Percentiles rank a stretch among this genome's conserved stretches.
Evolutionary conservation across 2,797 vertebrate species (phyloP).

Genomic region (Trachops cirrhosus): DNA sequence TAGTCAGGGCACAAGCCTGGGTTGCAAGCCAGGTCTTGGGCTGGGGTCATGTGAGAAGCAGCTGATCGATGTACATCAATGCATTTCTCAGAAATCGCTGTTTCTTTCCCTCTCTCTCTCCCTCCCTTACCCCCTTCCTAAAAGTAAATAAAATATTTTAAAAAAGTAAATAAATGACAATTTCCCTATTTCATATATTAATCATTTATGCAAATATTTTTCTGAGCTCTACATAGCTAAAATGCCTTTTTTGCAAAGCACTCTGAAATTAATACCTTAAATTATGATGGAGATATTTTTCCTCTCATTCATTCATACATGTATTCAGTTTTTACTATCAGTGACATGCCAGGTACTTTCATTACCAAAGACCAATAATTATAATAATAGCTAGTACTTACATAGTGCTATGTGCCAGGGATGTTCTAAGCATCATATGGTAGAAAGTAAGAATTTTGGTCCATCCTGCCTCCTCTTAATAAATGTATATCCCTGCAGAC

Average conservation of each 20-base stretch:
- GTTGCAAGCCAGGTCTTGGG: no score
- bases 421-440: constrained; percentile 44
- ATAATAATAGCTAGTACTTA: constrained; percentile 47
- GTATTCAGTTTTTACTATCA: constrained; percentile 13
- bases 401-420: constrained; percentile 40
- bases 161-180: not conserved
- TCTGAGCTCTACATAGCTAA: constrained; percentile 2
- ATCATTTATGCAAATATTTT: not conserved
- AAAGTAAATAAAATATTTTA: no score
- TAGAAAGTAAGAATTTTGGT: constrained; percentile 58
- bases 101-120: no score
- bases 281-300: not conserved
- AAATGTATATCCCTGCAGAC: constrained; percentile 25
- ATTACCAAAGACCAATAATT: constrained; percentile 38
- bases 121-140: no score
- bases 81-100: no score
- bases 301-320: not conserved
- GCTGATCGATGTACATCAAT: no score
- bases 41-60: no score
- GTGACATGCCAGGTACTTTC: not conserved
- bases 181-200: constrained; percentile 22
- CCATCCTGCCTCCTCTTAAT: constrained; percentile 46
- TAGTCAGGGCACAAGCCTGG: no score
- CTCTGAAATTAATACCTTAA: constrained; percentile 14
- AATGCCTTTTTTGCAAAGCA: constrained; percentile 2